Percentiles rank a stretch among this genome's conserved stretches.
phyloP scores from a whole-genome alignment of 2,113 vertebrate species.

The Platichthys flesus region DNA sequence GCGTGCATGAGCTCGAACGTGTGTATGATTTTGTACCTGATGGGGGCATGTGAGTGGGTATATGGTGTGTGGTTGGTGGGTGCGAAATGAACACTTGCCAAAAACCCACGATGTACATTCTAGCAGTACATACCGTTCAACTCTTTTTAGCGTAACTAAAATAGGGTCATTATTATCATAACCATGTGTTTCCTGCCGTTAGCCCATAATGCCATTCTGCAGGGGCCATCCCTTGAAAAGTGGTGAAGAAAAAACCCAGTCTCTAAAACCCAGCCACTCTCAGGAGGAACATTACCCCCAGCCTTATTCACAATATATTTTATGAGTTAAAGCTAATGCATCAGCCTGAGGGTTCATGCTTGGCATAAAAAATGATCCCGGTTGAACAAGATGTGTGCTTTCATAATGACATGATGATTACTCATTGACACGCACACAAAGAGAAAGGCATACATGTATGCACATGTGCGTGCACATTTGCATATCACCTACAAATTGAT shows the following conservation, averaged over 20 bases:
- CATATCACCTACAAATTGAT: conserved; percentile 3
- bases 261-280: conserved; percentile 1
- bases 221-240: conserved; percentile 18
- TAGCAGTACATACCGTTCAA: background rate
- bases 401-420: conserved; percentile 38
- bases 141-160: conserved; percentile 15
- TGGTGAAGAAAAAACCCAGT: background rate
- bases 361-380: conserved; percentile 31
- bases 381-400: conserved; percentile 31
- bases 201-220: background rate
- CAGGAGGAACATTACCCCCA: conserved; percentile 29
- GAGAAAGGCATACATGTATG: background rate
- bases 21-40: conserved; percentile 20
- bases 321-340: conserved; percentile 50
- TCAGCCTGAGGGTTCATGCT: conserved; percentile 24
- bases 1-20: conserved; percentile 13
- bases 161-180: conserved; percentile 21
- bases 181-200: conserved; percentile 50
- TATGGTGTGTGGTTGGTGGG: conserved; percentile 25
- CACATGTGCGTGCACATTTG: conserved; percentile 5
- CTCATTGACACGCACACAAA: conserved; percentile 27
- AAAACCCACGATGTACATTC: background rate
- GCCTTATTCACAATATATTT: conserved; percentile 36
- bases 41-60: background rate
- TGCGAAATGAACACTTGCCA: conserved; percentile 19